A percentile compares a stretch with the other conserved stretches of the same genome.
These are phyloP conservation scores for Chaenogobius annularis DNA, from an alignment of 2,113 vertebrate species.

Conservation along the genomic window DNA sequence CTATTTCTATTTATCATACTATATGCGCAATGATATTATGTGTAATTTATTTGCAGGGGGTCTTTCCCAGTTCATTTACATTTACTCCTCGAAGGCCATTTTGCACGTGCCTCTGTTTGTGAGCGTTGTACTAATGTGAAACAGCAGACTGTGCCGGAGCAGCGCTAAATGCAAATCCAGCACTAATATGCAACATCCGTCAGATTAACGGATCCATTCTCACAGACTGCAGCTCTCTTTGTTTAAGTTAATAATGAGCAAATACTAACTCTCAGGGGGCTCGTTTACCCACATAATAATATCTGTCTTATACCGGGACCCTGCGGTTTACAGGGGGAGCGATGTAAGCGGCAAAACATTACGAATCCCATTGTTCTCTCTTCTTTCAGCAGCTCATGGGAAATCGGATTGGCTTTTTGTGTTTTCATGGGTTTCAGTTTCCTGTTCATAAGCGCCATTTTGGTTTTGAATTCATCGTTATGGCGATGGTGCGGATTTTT, in stretches of 20 bases:
- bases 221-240: background rate
- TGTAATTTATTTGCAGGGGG: too few relatives aligned
- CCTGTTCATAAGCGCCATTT: too few relatives aligned
- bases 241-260: background rate
- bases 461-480: too few relatives aligned
- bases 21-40: too few relatives aligned
- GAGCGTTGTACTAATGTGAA: background rate
- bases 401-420: too few relatives aligned
- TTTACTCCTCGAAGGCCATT: background rate
- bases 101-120: background rate
- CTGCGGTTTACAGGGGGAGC: background rate
- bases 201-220: background rate
- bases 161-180: background rate
- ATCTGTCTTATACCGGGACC: background rate
- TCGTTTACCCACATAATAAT: background rate
- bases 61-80: too few relatives aligned
- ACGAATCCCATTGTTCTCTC: background rate
- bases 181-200: conserved; percentile 5
- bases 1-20: too few relatives aligned
- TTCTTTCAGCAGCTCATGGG: background rate
- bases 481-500: too few relatives aligned
- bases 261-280: background rate
- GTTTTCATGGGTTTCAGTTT: too few relatives aligned
- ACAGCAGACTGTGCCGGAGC: background rate
- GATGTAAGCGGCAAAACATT: background rate